Evolutionary conservation across 2,888 invertebrate genomes (phyloP), one percentile per base, ranked within the genome.

Genomic region (Adelognathus sp.): DNA sequence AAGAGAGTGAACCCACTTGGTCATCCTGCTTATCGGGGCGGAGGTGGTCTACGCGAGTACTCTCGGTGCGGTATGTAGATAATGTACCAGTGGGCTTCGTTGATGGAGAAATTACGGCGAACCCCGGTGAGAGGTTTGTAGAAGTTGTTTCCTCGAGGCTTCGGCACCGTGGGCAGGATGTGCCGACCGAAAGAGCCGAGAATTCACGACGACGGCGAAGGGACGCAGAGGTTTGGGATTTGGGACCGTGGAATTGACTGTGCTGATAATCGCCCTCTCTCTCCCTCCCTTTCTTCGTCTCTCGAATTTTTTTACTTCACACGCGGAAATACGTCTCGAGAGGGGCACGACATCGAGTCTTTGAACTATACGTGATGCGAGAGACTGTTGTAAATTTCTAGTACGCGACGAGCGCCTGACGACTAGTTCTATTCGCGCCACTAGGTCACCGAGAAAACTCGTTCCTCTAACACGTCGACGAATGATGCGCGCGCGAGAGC

Each of bases 341-440:
- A 73, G 64, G 41, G 54, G 44, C 64, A 41, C 16, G 69, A 69
- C n/a, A 16, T 21, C 21, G 46, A 46, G 16, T 18, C n/a, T n/a
- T 11, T 46, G 16, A 9, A 46, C 46, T 46, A 11, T 46, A 11
- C 7, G 6, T 4, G n/a, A 16, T 14, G 31, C 16, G 16, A 56
- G 21, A 9, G n/a, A 11, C n/a, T 24, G 14, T 52, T n/a, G 24
- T n/a, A 21, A 21, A 3, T 9, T 39, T 56, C 50, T 50, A 70
- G 61, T 50, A 64, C 46, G 63, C 63, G 54, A 50, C n/a, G 58
- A 67, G 64, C 81, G 84, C 84, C 82, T 82, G 85, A 82, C 85
- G 85, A 85, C 85, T 82, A 82, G 83, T 85, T 89, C 88, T 89
- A 88, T 89, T 89, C 88, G 80, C 88, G 88, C 87, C 84, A 89